Base-by-base conservation (phyloP, 2,113 vertebrate species). In the Chaetops frenatus region DNA sequence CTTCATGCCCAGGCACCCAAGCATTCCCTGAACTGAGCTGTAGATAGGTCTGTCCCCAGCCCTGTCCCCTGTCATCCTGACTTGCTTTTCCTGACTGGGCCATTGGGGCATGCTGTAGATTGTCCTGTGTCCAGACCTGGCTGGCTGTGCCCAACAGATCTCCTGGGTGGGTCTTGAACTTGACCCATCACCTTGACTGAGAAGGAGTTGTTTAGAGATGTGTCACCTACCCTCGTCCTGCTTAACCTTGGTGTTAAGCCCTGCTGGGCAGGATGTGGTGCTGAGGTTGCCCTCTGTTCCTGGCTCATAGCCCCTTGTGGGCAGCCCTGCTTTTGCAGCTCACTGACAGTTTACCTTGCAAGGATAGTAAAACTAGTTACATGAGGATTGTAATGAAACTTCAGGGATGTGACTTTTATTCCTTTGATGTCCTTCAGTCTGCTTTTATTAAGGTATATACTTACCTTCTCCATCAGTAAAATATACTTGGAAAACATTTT, bases 21-120 rank as follows among this genome's bases (percentile, higher is more conserved):
- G 5, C 16, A 42, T 58, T 80, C 35, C 33, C 19, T 33, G 16
- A 91, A 14, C 27, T 42, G n/a, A 60, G 21, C 45, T 67, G 23
- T 42, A 38, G 7, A 9, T 42, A 28, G 13, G 13, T 72, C 45
- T 65, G 20, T 73, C 36, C 58, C 19, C 22, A 69, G 35, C 29
- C n/a, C 11, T 78, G 47, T 28, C 2, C 7, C 2, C 7, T 42
- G 22, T 28, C 3, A 2, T 33, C 23, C 53, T 58, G 22, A 53
- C 31, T 66, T 19, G 6, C 9, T 93, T 69, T 76, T 89, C 50
- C 58, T 66, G 28, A 6, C 54, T 48, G 31, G 13, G 25, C 29
- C 2, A 1, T 10, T n/a, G 12, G 7, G 45, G 12, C 2, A 0
- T 69, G 33, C 40, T 65, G 15, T 47, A n/a, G 54, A 19, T 28